Base-by-base conservation (phyloP, 1,140 invertebrate genomes). In the Drosophila carrolli region DNA sequence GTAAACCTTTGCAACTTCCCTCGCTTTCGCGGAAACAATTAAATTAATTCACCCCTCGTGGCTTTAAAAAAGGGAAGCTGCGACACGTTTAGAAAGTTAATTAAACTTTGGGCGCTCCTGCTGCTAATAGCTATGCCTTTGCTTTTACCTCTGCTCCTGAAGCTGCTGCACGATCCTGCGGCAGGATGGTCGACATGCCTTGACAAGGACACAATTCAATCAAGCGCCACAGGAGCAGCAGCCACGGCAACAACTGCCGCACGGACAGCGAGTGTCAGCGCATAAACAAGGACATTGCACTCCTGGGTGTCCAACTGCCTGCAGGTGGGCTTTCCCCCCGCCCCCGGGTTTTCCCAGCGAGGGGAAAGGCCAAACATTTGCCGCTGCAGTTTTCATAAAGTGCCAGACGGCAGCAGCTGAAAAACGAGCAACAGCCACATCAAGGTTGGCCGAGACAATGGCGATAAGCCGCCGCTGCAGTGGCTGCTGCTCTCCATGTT, bases 231-330 rank as follows among this genome's bases (percentile, higher is more conserved):
- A 71, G 63, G 65, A 78, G 56, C 70, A 57, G 56, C 60, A 47
- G 16, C 23, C 4, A 23, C 3, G 23, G 23, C 23, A 23, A 23
- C 37, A 48, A 44, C 41, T 40, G 27, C 13, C 13, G 27, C 9
- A 35, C 32, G 58, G 35, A 58, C 61, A 57, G 48, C 35, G 60
- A 75, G 84, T 88, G 80, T 89, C 73, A 67, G 65, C 79, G 71
- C 72, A 89, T 83, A 88, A 88, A 88, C 84, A 88, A 88, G 84
- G 84, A 88, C 84, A 88, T 88, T 89, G 84, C 84, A 79, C 84
- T 88, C 84, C 72, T 77, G 84, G 84, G 73, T 73, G 60, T 51
- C 27, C 29, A n/a, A 43, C 44, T 38, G 59, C 55, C 60, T 41
- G 60, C 56, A 54, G 76, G 57, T 58, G 58, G 40, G 9, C 13